Evolutionary conservation across 2,113 vertebrate genomes (phyloP), one percentile per base, ranked within the genome.

Genomic region (Myiozetetes cayanensis): DNA sequence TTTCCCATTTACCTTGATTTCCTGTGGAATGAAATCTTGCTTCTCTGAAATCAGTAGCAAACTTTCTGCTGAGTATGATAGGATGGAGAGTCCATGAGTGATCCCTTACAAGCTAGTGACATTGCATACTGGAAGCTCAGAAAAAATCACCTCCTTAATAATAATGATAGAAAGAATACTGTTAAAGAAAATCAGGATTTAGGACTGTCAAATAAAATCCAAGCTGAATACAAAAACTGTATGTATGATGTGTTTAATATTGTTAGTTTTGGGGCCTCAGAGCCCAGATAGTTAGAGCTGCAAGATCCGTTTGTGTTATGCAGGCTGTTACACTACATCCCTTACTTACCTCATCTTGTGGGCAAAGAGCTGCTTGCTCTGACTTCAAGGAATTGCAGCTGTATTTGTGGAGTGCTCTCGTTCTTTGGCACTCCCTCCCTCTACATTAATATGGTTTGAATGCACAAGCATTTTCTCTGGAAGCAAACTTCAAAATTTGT

Each of bases 321-420:
- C 92, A 91, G 81, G 89, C 74, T 59, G 46, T 92, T 97, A 76
- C 78, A 35, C 84, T 97, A 39, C 73, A 67, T 94, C 95, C 76
- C 85, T 89, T 92, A 68, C 95, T 98, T 96, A 97, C 96, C 91
- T 98, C 97, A 97, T 97, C 96, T 30, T 96, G 97, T 97, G 95
- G 96, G 93, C 96, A 97, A 96, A 93, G 94, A 97, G 92, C 96
- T 98, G 93, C 96, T 96, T 95, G 93, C 59, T 97, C 94, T 97
- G 91, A 96, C 82, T 96, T 97, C 90, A 97, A 96, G 97, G 96
- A 97, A 97, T 28, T 95, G 94, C 96, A 97, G 96, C 97, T 98
- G 97, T 97, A 97, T 97, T 97, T 97, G 96, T 96, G 93, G 96
- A 98, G 96, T 94, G 96, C 90, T 97, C 90, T 96, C 0, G 89